Evolutionary conservation across 1,140 invertebrate genomes (phyloP).

Genomic region (Dendrolimus punctatus): DNA sequence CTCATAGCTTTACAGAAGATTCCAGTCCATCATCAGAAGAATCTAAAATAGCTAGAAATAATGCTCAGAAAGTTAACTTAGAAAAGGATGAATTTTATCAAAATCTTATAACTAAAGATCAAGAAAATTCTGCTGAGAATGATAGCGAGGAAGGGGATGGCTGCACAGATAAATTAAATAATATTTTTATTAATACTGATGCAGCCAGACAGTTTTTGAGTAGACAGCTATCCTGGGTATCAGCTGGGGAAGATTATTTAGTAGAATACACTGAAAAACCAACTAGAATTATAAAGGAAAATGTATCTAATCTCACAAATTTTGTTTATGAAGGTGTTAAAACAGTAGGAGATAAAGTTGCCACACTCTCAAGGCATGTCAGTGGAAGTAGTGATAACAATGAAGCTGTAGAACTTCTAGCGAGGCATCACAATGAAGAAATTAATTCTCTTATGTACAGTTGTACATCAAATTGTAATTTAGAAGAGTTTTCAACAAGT

Average conservation of each 20-base stretch:
- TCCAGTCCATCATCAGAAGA: slow-evolving; percentile 69
- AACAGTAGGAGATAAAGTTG: slow-evolving; percentile 82
- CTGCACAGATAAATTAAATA: slow-evolving; percentile 74
- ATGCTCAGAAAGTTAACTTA: slow-evolving; percentile 35
- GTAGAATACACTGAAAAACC: slow-evolving; percentile 78
- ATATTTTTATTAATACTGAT: slow-evolving; percentile 81
- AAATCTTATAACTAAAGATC: slow-evolving; percentile 35
- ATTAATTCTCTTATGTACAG: slow-evolving; percentile 66
- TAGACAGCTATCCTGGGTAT: slow-evolving; percentile 82
- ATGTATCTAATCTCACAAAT: slow-evolving; percentile 82
- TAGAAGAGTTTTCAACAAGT: slow-evolving; percentile 67
- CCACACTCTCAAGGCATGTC: slow-evolving; percentile 80
- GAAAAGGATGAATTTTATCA: slow-evolving; percentile 26
- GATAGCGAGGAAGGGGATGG: slow-evolving; percentile 37
- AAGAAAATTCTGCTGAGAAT: slow-evolving; percentile 42
- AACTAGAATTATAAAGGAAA: slow-evolving; percentile 79
- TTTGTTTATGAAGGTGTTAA: slow-evolving; percentile 83
- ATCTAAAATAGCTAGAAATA: slow-evolving; percentile 59
- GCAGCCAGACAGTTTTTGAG: slow-evolving; percentile 80
- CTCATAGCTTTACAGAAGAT: slow-evolving; percentile 72
- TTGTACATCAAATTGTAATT: slow-evolving; percentile 56
- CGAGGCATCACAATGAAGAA: slow-evolving; percentile 65
- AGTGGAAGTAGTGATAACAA: slow-evolving; percentile 81
- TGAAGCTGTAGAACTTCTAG: slow-evolving; percentile 72
- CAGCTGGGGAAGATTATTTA: slow-evolving; percentile 77